Evolutionary conservation across 2,797 vertebrate genomes (phyloP).

Genomic region (Lepidocolaptes lacrymiger): DNA sequence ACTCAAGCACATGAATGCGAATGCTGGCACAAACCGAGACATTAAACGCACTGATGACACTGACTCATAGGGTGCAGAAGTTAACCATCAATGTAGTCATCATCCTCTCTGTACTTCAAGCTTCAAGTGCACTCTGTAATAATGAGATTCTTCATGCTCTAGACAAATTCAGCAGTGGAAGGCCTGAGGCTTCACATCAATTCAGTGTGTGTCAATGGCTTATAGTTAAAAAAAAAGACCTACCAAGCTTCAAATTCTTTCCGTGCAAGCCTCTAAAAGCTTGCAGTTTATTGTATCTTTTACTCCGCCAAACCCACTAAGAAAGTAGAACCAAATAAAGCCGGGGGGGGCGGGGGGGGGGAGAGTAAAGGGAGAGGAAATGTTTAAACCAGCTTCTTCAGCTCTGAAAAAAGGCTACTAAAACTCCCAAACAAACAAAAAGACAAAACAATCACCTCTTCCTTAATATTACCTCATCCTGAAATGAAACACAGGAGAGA

Average conservation of each 20-base stretch:
- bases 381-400: neutral
- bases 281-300: neutral
- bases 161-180: slow-evolving; percentile 53
- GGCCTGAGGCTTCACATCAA: slow-evolving; percentile 43
- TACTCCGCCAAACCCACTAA: neutral
- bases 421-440: neutral
- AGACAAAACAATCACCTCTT: neutral
- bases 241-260: slow-evolving; percentile 21
- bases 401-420: neutral
- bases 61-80: slow-evolving; percentile 53
- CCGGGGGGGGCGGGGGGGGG: neutral
- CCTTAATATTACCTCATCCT: neutral
- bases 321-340: neutral
- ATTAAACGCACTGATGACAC: slow-evolving; percentile 47
- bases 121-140: slow-evolving; percentile 41
- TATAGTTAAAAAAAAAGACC: neutral
- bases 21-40: slow-evolving; percentile 36
- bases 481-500: neutral
- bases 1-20: slow-evolving; percentile 35
- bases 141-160: slow-evolving; percentile 63
- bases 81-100: slow-evolving; percentile 44
- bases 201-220: slow-evolving; percentile 37
- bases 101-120: slow-evolving; percentile 10
- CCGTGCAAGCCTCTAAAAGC: neutral
- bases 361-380: neutral